Evolutionary conservation across 1,140 invertebrate species (phyloP).

Genomic region (Drosophila grimshawi): DNA sequence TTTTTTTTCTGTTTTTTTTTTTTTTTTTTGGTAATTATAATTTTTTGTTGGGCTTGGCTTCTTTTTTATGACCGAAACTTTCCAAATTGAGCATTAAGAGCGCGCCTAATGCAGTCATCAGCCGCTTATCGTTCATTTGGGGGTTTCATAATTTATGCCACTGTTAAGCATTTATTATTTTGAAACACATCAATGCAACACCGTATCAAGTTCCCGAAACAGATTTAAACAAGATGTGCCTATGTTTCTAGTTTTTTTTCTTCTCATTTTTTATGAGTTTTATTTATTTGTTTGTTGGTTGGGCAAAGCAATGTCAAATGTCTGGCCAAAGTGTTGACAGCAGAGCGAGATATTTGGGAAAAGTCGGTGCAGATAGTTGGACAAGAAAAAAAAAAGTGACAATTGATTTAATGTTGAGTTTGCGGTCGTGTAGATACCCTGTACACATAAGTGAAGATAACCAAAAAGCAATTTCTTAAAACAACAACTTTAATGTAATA

Average conservation of each 20-base stretch:
- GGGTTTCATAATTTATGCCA: slow-evolving; percentile 54
- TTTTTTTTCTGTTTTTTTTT: too few species aligned
- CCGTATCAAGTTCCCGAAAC: slow-evolving; percentile 51
- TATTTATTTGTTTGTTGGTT: slow-evolving; percentile 66
- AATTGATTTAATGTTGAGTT: not conserved
- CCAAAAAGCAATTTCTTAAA: too few species aligned
- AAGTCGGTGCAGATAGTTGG: slow-evolving; percentile 28
- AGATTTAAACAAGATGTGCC: not conserved
- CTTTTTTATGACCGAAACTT: slow-evolving; percentile 51
- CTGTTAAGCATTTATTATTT: slow-evolving; percentile 37
- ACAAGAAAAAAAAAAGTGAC: not conserved
- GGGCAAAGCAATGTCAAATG: slow-evolving; percentile 50
- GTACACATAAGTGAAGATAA: not conserved
- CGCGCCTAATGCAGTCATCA: slow-evolving; percentile 70
- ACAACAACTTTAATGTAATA: too few species aligned
- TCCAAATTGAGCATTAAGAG: slow-evolving; percentile 47
- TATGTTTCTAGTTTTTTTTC: slow-evolving; percentile 35
- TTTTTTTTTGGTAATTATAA: slow-evolving; percentile 4
- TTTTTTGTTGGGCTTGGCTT: not conserved
- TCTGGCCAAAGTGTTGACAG: slow-evolving; percentile 70
- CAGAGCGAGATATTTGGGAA: slow-evolving; percentile 20
- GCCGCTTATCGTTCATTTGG: slow-evolving; percentile 52
- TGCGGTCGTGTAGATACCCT: not conserved
- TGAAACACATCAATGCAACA: slow-evolving; percentile 62
- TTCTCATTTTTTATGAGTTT: slow-evolving; percentile 66